phyloP scores from a whole-genome alignment of 2,888 invertebrate species.

The Drosophila mulleri region DNA sequence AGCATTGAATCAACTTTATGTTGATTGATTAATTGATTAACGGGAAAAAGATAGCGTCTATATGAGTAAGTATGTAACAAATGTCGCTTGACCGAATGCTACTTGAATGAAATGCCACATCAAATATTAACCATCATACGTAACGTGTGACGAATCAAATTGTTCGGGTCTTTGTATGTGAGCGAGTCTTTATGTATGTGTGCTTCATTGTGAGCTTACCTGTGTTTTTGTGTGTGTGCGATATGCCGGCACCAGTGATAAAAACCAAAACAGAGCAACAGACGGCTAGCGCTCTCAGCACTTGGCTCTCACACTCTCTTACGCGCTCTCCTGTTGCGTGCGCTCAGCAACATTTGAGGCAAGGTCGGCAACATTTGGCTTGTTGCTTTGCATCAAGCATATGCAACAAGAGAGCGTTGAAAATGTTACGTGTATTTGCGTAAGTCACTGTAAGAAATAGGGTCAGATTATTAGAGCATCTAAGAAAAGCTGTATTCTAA shows the following conservation, averaged over 20 bases:
- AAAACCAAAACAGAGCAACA: constrained; percentile 67
- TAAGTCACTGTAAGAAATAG: background rate
- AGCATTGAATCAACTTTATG: constrained; percentile 52
- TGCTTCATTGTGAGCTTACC: constrained; percentile 32
- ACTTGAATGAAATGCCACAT: constrained; percentile 41
- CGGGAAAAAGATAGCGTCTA: constrained; percentile 16
- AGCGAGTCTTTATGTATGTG: constrained; percentile 4
- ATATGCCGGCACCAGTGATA: constrained; percentile 53
- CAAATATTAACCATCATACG: constrained; percentile 57
- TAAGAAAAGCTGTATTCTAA: background rate
- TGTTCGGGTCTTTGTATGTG: constrained; percentile 17
- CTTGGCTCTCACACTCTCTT: constrained; percentile 3
- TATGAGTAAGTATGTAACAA: constrained; percentile 34
- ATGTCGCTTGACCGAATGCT: constrained; percentile 56
- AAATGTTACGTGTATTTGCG: background rate
- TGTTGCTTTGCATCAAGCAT: constrained; percentile 42
- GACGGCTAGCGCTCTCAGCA: constrained; percentile 26
- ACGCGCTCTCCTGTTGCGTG: constrained; percentile 12
- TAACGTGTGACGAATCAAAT: constrained; percentile 32
- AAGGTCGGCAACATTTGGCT: constrained; percentile 76
- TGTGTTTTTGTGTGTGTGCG: constrained; percentile 19
- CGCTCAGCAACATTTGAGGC: constrained; percentile 58
- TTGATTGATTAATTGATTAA: constrained; percentile 68
- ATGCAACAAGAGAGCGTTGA: constrained; percentile 4
- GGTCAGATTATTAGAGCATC: background rate